Base-by-base conservation (phyloP, 1,140 invertebrate genomes). In the Drosophila rufa region DNA sequence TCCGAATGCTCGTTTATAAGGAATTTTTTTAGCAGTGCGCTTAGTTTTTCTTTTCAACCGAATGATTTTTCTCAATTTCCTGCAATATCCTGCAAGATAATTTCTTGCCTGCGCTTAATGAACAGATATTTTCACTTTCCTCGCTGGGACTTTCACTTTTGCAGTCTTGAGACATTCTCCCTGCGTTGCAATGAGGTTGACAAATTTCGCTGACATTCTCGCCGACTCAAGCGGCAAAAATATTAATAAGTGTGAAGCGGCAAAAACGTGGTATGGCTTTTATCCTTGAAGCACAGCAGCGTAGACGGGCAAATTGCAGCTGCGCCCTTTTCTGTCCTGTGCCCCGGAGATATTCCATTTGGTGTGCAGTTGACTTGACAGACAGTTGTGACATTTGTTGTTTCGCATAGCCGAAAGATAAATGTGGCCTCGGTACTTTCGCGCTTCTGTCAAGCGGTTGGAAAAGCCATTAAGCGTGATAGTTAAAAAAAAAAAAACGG, bases 361-460 rank as follows among this genome's bases (percentile, higher is more conserved):
- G 67, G 50, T 50, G 50, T 50, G 64, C 79, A 69, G 38, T 56
- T 85, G 74, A 81, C 67, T 84, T 85, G 79, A 82, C 74, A 82
- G 82, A 79, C 82, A 82, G 74, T 58, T 82, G 74, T 79, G 80
- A 79, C 80, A 83, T 82, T 82, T 82, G 80, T 80, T 79, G 57
- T 74, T 74, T 46, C 48, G 46, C 77, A 61, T 46, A 51, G 59
- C 30, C 48, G 19, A 70, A 62, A 71, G 61, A 73, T 55, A 78
- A 73, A 62, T 73, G 75, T 51, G 51, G 51, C 30, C 47, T 22
- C 40, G 36, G 47, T 61, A 46, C 51, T 48, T 57, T 69, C 58
- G 19, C 61, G 66, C 60, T 51, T 2, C 43, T 50, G 68, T 48
- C 70, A 73, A 51, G 68, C 27, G 70, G 46, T 43, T 58, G 17